A percentile compares a stretch with the other conserved stretches of the same genome.
Conservation (phyloP, 2,113 vertebrate genomes). For the Lepisosteus osseus region DNA sequence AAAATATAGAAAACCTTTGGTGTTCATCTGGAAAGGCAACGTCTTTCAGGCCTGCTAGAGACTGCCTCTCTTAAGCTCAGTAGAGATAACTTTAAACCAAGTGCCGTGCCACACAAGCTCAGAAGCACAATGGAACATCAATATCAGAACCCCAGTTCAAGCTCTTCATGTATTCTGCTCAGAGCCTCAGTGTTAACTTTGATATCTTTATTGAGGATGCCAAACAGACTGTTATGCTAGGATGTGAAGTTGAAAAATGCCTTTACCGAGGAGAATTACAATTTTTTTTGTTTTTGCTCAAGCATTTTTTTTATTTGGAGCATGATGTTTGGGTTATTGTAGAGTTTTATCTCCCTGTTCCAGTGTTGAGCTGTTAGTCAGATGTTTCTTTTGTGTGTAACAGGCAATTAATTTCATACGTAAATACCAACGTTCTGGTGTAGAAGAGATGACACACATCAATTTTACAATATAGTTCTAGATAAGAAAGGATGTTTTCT, state of each 20-base stretch:
- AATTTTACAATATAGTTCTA: too few species aligned
- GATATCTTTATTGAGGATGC: conserved; percentile 50
- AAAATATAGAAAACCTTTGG: conserved; percentile 29
- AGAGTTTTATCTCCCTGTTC: conserved; percentile 1
- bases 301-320: not conserved
- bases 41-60: conserved; percentile 44
- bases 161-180: conserved; percentile 32
- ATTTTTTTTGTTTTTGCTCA: conserved; percentile 2
- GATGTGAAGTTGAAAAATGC: conserved; percentile 1
- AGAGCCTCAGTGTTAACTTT: conserved; percentile 37
- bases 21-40: conserved; percentile 39
- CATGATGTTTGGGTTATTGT: not conserved
- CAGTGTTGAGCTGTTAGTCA: not conserved
- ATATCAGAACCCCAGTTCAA: conserved; percentile 31
- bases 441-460: too few species aligned
- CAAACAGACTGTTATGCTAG: conserved; percentile 7
- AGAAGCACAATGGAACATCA: conserved; percentile 19
- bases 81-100: conserved; percentile 45
- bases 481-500: too few species aligned
- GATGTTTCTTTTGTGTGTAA: not conserved
- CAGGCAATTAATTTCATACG: too few species aligned
- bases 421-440: too few species aligned
- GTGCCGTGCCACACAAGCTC: conserved; percentile 30
- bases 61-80: conserved; percentile 47
- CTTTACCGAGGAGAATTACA: conserved; percentile 14